phyloP scores from a whole-genome alignment of 2,888 invertebrate genomes.

The Camptogramma bilineatum region DNA sequence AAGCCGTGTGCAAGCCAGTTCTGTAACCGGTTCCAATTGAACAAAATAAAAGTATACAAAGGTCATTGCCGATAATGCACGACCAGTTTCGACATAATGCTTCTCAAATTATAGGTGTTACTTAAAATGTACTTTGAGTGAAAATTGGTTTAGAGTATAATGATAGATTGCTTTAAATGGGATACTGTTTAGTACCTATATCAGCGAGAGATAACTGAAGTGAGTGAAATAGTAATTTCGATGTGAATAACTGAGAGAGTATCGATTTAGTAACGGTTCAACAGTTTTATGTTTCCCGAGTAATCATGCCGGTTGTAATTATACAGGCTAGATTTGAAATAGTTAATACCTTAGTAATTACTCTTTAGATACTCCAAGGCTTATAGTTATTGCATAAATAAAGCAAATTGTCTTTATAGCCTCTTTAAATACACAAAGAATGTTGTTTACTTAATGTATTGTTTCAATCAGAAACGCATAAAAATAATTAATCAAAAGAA shows the following conservation, averaged over 20 bases:
- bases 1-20: slow-evolving; percentile 46
- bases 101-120: slow-evolving; percentile 47
- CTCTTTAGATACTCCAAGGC: background rate
- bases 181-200: slow-evolving; percentile 29
- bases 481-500: slow-evolving; percentile 28
- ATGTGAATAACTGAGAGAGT: slow-evolving; percentile 2
- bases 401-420: background rate
- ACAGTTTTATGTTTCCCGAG: slow-evolving; percentile 5
- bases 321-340: background rate
- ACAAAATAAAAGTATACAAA: slow-evolving; percentile 58
- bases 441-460: background rate
- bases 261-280: slow-evolving; percentile 4
- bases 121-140: slow-evolving; percentile 41
- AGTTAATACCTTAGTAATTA: background rate
- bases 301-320: background rate
- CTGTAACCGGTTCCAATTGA: slow-evolving; percentile 47
- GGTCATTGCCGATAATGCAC: slow-evolving; percentile 59
- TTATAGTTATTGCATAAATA: background rate
- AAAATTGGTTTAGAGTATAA: slow-evolving; percentile 44
- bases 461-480: background rate
- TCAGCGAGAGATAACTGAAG: slow-evolving; percentile 5
- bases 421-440: background rate
- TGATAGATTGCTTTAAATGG: slow-evolving; percentile 42
- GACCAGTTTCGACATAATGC: slow-evolving; percentile 44
- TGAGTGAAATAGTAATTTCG: slow-evolving; percentile 12